Conservation (phyloP, 2,888 invertebrate species). For the Drosophila aldrichi region DNA sequence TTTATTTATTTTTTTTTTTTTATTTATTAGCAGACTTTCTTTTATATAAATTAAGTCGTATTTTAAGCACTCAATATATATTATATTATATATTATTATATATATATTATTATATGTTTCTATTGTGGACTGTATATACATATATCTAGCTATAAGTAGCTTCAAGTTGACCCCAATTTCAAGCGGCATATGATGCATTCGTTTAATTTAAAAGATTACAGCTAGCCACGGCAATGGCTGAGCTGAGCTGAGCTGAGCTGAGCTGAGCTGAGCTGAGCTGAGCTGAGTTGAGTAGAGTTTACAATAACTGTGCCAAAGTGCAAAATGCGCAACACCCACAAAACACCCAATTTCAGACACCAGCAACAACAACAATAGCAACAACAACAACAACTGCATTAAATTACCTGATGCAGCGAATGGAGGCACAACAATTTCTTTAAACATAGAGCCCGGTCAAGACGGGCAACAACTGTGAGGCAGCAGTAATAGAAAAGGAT, state of each 20-base stretch:
- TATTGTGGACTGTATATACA: not conserved
- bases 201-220: conserved; percentile 25
- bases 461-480: conserved; percentile 29
- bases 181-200: conserved; percentile 18
- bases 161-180: conserved; percentile 24
- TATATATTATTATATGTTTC: too few relatives aligned
- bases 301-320: conserved; percentile 73
- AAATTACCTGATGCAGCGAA: conserved; percentile 59
- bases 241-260: not conserved
- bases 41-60: too few relatives aligned
- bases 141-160: not conserved
- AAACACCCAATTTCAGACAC: conserved; percentile 46
- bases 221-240: conserved; percentile 18
- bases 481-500: conserved; percentile 73
- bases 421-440: conserved; percentile 74
- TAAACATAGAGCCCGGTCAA: conserved; percentile 64
- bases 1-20: too few relatives aligned
- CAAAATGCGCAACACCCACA: conserved; percentile 58
- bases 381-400: conserved; percentile 33
- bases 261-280: not conserved
- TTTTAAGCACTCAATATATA: too few relatives aligned
- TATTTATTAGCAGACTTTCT: too few relatives aligned
- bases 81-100: too few relatives aligned
- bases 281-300: not conserved
- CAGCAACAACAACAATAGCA: conserved; percentile 18